A percentile compares a stretch with the other conserved stretches of the same genome.
phyloP scores from a whole-genome alignment of 1,140 invertebrate genomes.

The Drosophila pallidifrons region DNA sequence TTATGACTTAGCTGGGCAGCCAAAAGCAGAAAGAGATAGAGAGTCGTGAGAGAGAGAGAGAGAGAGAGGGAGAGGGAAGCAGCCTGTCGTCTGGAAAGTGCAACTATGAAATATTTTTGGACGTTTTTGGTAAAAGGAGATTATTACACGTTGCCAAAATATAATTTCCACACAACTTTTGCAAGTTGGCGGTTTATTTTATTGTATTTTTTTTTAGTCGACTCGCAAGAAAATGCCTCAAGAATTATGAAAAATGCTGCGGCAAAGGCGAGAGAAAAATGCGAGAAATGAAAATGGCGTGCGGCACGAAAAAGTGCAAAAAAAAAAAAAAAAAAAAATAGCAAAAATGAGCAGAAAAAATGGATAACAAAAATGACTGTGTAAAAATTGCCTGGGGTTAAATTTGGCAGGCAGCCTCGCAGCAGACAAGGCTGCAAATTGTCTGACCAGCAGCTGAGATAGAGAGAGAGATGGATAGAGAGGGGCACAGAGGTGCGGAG shows the following conservation, averaged over 20 bases:
- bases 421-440: constrained; percentile 78
- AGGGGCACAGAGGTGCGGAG: background rate
- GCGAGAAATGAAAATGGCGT: constrained; percentile 72
- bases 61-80: background rate
- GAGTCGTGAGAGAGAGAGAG: background rate
- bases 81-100: constrained; percentile 56
- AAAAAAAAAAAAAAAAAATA: constrained; percentile 35
- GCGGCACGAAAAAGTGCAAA: constrained; percentile 77
- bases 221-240: constrained; percentile 60
- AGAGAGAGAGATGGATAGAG: background rate
- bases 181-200: constrained; percentile 51
- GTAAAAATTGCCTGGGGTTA: constrained; percentile 74
- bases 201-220: constrained; percentile 3
- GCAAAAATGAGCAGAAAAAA: constrained; percentile 29
- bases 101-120: constrained; percentile 75
- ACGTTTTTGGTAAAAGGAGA: constrained; percentile 66
- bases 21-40: background rate
- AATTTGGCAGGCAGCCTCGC: constrained; percentile 65
- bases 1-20: constrained; percentile 42
- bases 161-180: constrained; percentile 76
- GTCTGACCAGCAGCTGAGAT: constrained; percentile 64
- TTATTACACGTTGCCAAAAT: constrained; percentile 77
- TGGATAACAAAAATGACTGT: constrained; percentile 42
- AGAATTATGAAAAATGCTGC: constrained; percentile 82
- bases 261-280: constrained; percentile 54